Percentiles rank a stretch among this genome's conserved stretches.
These are phyloP conservation scores for Bombus confusus DNA, from an alignment of 1,140 invertebrate genomes.

Conservation along the genomic window DNA sequence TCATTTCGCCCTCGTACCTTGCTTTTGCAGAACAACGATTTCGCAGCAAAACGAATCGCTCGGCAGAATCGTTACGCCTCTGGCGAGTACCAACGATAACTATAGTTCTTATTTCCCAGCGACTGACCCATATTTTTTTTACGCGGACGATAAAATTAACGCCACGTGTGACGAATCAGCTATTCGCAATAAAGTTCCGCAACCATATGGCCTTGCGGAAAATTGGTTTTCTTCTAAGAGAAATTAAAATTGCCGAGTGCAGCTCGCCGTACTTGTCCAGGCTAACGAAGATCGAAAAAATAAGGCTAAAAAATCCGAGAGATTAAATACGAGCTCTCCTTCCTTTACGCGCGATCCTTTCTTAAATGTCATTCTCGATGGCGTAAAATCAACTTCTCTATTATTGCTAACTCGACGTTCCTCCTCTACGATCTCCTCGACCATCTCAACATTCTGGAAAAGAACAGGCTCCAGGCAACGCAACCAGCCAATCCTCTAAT, in stretches of 20 bases:
- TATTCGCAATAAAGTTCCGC: no score
- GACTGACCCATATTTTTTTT: no score
- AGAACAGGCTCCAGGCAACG: background rate
- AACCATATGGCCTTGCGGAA: no score
- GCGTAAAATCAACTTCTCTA: background rate
- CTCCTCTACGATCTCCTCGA: no score
- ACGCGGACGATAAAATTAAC: no score
- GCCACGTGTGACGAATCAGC: no score
- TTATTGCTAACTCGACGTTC: background rate
- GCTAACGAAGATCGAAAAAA: background rate
- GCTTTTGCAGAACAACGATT: background rate
- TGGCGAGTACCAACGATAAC: no score
- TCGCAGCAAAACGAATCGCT: background rate
- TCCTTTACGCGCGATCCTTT: background rate
- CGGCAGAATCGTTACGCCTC: no score
- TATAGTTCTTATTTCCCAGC: no score
- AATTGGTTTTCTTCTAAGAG: no score
- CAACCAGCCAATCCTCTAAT: slow-evolving; percentile 70
- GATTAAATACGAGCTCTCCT: background rate
- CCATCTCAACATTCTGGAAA: background rate
- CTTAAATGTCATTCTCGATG: background rate
- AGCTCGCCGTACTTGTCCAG: background rate
- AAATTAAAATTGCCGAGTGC: no score
- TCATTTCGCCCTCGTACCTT: no score
- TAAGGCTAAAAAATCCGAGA: background rate